Percentiles rank a stretch among this genome's conserved stretches.
phyloP scores from a whole-genome alignment of 1,140 invertebrate genomes.

The Mizuhopecten yessoensis region DNA sequence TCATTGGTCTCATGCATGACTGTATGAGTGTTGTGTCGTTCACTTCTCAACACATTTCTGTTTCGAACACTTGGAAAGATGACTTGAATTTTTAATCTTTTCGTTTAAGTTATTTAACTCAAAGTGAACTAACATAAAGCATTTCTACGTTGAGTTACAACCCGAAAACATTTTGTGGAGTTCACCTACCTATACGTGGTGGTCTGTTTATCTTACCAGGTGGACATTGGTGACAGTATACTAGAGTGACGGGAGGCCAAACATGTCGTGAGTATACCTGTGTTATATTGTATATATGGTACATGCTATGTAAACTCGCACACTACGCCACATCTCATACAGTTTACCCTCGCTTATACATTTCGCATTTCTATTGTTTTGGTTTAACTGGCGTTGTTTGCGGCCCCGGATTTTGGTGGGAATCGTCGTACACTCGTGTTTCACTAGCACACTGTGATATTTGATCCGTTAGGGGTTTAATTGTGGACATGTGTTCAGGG shows the following conservation, averaged over 20 bases:
- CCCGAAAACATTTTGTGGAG: background rate
- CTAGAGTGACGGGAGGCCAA: background rate
- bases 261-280: background rate
- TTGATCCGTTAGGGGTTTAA: background rate
- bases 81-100: slow-evolving; percentile 24
- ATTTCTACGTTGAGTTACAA: background rate
- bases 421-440: background rate
- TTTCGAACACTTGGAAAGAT: slow-evolving; percentile 16
- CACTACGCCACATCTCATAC: background rate
- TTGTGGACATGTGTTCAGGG: background rate
- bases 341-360: too few species aligned
- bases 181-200: background rate
- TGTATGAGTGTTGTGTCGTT: background rate
- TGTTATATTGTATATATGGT: too few species aligned
- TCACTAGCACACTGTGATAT: background rate
- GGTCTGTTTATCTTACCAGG: background rate
- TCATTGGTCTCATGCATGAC: slow-evolving; percentile 5
- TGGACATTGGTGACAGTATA: slow-evolving; percentile 26
- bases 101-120: slow-evolving; percentile 14
- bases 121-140: background rate
- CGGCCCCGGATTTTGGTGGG: background rate
- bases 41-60: slow-evolving; percentile 17
- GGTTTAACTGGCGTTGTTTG: background rate
- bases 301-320: background rate
- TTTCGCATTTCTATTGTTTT: background rate